Evolutionary conservation across 2,888 invertebrate species (phyloP).

Genomic region (Drosophila koepferae): DNA sequence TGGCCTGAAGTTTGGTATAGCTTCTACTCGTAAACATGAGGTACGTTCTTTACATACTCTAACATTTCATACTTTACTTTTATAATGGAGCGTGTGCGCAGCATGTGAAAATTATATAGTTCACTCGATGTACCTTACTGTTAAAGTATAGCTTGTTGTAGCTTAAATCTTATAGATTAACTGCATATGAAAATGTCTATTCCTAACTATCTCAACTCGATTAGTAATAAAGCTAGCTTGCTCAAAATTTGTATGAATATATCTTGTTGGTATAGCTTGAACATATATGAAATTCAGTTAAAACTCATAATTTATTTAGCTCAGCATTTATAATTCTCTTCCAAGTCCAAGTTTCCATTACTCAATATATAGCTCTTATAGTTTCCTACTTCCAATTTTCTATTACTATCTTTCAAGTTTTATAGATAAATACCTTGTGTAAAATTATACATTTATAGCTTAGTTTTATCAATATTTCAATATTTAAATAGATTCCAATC

Average conservation of each 20-base stretch:
- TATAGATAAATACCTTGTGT: neutral
- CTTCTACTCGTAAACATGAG: slow-evolving; percentile 74
- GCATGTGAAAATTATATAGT: neutral
- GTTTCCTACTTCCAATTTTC: too few relatives aligned
- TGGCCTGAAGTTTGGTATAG: slow-evolving; percentile 60
- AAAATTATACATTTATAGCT: neutral
- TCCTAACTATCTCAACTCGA: neutral
- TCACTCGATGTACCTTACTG: too few relatives aligned
- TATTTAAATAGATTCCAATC: neutral
- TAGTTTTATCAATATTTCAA: too few relatives aligned
- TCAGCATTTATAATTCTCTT: neutral
- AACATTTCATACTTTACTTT: neutral
- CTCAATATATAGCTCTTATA: too few relatives aligned
- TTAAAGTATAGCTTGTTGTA: too few relatives aligned
- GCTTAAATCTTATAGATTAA: neutral
- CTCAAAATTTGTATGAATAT: neutral
- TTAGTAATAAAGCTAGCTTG: neutral
- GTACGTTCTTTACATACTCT: slow-evolving; percentile 65
- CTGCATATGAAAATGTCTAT: too few relatives aligned
- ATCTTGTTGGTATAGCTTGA: neutral
- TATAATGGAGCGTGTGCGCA: too few relatives aligned
- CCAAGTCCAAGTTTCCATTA: too few relatives aligned
- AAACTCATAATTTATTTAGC: neutral
- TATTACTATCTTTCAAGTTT: too few relatives aligned
- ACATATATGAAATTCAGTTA: too few relatives aligned